Evolutionary conservation across 1,140 invertebrate genomes (phyloP).

Genomic region (Drosophila pseudoananassae): DNA sequence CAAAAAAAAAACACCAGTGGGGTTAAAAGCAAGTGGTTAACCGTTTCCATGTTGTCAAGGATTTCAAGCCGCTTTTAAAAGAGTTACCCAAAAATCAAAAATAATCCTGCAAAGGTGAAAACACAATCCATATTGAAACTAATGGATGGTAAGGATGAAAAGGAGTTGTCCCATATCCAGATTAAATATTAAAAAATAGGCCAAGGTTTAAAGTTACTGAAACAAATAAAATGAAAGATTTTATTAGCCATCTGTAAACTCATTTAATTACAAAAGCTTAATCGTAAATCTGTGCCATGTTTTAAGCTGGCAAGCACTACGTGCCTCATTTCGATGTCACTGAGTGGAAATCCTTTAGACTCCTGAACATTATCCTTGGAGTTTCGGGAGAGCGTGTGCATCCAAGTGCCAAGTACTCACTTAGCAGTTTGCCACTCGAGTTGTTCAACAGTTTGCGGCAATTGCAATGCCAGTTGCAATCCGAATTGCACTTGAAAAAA

Average conservation of each 20-base stretch:
- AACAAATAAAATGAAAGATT: not conserved
- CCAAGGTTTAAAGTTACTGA: no score
- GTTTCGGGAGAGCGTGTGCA: conserved; percentile 31
- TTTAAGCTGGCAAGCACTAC: not conserved
- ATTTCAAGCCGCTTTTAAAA: conserved; percentile 8
- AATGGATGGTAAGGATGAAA: not conserved
- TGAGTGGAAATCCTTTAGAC: not conserved
- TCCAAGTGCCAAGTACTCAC: conserved; percentile 42
- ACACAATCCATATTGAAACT: not conserved
- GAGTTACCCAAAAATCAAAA: conserved; percentile 9
- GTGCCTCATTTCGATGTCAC: conserved; percentile 1
- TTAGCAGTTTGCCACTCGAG: conserved; percentile 48
- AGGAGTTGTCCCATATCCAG: no score
- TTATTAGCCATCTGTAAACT: conserved; percentile 3
- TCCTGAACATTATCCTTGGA: conserved; percentile 1
- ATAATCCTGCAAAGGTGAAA: conserved; percentile 13
- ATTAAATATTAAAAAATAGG: not conserved
- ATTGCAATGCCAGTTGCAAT: conserved; percentile 11
- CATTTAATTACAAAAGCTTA: conserved; percentile 9
- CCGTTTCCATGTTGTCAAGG: conserved; percentile 34
- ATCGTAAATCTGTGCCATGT: conserved; percentile 5
- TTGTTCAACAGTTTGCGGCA: conserved; percentile 44
- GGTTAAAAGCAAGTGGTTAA: conserved; percentile 42
- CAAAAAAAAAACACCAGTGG: conserved; percentile 1
- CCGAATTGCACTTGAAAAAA: not conserved